A percentile compares a stretch with the other conserved stretches of the same genome.
Evolutionary conservation across 2,797 vertebrate genomes (phyloP).

Genomic region (Anableps anableps): DNA sequence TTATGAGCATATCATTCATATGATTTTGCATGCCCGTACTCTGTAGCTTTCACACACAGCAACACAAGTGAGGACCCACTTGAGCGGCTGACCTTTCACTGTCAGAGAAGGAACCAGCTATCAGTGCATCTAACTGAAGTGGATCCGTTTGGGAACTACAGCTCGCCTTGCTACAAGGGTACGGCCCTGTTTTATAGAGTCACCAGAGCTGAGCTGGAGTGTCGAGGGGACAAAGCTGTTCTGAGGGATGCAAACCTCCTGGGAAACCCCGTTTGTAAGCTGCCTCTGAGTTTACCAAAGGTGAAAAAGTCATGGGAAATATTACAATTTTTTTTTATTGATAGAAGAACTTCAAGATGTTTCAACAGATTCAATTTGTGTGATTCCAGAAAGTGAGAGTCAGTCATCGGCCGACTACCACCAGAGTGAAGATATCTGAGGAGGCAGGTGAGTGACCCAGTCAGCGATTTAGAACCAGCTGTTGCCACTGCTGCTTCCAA

Average conservation of each 20-base stretch:
- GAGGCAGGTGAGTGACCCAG: slow-evolving; percentile 75
- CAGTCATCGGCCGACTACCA: slow-evolving; percentile 68
- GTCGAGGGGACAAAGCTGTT: slow-evolving; percentile 59
- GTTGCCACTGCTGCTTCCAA: background rate
- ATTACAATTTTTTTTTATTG: rapidly evolving
- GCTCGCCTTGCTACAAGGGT: slow-evolving; percentile 90
- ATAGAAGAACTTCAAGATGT: background rate
- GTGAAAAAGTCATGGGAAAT: slow-evolving; percentile 54
- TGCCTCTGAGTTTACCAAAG: slow-evolving; percentile 87
- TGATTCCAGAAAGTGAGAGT: slow-evolving; percentile 80
- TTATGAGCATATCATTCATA: too few species aligned
- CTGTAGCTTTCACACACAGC: slow-evolving; percentile 5
- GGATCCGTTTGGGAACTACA: slow-evolving; percentile 89
- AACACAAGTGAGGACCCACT: background rate
- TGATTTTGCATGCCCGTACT: background rate
- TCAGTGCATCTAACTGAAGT: slow-evolving; percentile 83
- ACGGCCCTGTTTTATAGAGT: slow-evolving; percentile 82
- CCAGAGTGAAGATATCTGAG: slow-evolving; percentile 71
- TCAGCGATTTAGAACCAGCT: background rate
- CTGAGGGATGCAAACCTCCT: slow-evolving; percentile 47
- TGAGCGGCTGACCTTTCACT: slow-evolving; percentile 84
- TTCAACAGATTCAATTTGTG: background rate
- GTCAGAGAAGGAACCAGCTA: slow-evolving; percentile 82
- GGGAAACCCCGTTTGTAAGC: slow-evolving; percentile 84
- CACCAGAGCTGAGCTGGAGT: slow-evolving; percentile 74